Conservation (phyloP, 1,140 invertebrate species). For the Diprion similis region DNA sequence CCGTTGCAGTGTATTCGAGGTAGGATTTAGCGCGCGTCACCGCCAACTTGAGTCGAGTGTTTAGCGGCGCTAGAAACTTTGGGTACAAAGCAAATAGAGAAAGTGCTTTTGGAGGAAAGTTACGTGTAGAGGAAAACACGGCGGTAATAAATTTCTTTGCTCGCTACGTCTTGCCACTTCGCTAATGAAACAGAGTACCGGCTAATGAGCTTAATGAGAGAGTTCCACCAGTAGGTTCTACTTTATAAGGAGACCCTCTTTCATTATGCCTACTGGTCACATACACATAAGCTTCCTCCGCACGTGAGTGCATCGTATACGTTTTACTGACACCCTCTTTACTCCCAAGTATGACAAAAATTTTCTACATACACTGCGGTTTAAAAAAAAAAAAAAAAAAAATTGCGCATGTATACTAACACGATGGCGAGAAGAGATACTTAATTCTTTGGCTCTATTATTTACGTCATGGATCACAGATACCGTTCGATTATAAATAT, state of each 20-base stretch:
- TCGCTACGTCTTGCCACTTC: constrained; percentile 8
- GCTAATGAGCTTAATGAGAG: constrained; percentile 16
- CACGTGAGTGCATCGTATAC: no score
- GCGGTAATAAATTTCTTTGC: constrained; percentile 11
- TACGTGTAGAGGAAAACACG: constrained; percentile 11
- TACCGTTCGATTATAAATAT: no score
- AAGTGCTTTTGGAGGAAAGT: constrained; percentile 15
- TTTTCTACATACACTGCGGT: no score
- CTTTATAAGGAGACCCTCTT: background rate
- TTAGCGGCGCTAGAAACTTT: constrained; percentile 5
- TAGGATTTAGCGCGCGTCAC: background rate
- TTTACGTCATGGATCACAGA: no score
- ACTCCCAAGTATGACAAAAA: no score
- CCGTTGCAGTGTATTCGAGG: background rate
- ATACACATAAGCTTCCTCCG: background rate
- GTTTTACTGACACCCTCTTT: no score
- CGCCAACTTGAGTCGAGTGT: constrained; percentile 9
- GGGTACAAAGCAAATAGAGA: constrained; percentile 16
- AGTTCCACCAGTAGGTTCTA: background rate
- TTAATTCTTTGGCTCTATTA: no score
- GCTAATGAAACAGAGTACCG: constrained; percentile 16
- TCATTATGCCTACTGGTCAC: background rate
- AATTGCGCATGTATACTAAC: no score
- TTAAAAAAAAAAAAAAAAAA: no score
- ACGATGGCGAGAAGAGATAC: no score